A percentile compares a stretch with the other conserved stretches of the same genome.
phyloP scores from a whole-genome alignment of 2,797 vertebrate species.

The Nyctibius grandis region DNA sequence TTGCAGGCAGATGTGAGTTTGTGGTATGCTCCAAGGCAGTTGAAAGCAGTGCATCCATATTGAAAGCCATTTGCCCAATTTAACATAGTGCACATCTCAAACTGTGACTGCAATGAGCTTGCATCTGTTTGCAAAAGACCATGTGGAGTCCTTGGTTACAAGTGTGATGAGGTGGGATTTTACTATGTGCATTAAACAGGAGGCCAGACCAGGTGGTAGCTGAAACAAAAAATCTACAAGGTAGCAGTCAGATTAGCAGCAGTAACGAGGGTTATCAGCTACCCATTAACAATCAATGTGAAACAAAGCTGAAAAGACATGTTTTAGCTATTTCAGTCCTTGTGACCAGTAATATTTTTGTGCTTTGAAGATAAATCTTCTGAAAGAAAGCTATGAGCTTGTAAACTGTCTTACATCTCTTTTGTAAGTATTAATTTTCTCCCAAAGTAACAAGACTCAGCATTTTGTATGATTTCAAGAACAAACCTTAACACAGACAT shows the following conservation, averaged over 20 bases:
- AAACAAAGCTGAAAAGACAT: neutral
- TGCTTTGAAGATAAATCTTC: neutral
- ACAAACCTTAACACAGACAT: neutral
- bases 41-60: neutral
- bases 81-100: neutral
- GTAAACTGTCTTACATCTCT: neutral
- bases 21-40: neutral
- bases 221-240: neutral
- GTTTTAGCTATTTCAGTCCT: neutral
- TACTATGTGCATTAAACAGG: neutral
- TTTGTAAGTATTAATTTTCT: neutral
- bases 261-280: neutral
- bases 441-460: neutral
- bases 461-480: neutral
- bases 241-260: neutral
- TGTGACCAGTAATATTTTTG: neutral
- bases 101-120: neutral
- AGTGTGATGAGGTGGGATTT: neutral
- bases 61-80: neutral
- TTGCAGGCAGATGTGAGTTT: neutral
- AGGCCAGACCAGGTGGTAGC: neutral
- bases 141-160: too few species aligned
- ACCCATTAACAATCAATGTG: neutral
- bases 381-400: neutral
- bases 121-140: neutral